A percentile compares a stretch with the other conserved stretches of the same genome.
These are phyloP conservation scores for Thereva nobilitata DNA, from an alignment of 2,888 invertebrate species.

Conservation along the genomic window DNA sequence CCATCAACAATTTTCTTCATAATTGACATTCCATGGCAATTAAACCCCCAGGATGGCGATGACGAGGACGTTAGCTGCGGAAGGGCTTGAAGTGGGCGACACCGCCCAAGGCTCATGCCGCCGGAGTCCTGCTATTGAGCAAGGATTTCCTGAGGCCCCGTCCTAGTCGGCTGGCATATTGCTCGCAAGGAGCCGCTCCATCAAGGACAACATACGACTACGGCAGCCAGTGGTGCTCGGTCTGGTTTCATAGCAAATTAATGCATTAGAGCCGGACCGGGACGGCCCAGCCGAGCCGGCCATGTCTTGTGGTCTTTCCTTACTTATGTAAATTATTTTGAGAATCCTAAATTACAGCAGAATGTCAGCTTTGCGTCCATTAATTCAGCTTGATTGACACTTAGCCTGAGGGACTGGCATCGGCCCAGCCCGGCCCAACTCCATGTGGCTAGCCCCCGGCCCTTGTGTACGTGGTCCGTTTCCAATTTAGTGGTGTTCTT, in stretches of 20 bases:
- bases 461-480: no score
- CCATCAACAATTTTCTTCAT: conserved; percentile 30
- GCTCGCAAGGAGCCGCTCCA: no score
- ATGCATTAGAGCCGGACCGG: not conserved
- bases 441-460: not conserved
- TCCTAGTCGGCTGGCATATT: no score
- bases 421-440: conserved; percentile 13
- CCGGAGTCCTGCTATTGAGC: no score
- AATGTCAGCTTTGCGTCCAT: conserved; percentile 37
- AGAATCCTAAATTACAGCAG: conserved; percentile 32
- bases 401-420: conserved; percentile 30
- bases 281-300: not conserved
- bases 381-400: conserved; percentile 39
- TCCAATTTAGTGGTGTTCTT: no score
- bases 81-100: not conserved
- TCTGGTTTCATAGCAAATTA: not conserved
- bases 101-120: not conserved
- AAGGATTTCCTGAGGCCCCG: no score
- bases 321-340: conserved; percentile 39
- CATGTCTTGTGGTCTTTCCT: conserved; percentile 19
- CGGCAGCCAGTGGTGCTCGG: no score
- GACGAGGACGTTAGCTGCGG: conserved; percentile 1
- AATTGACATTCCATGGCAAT: conserved; percentile 22
- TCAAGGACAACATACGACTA: no score
- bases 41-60: conserved; percentile 13